Base-by-base conservation (phyloP, 2,113 vertebrate genomes). In the Gobio gobio region DNA sequence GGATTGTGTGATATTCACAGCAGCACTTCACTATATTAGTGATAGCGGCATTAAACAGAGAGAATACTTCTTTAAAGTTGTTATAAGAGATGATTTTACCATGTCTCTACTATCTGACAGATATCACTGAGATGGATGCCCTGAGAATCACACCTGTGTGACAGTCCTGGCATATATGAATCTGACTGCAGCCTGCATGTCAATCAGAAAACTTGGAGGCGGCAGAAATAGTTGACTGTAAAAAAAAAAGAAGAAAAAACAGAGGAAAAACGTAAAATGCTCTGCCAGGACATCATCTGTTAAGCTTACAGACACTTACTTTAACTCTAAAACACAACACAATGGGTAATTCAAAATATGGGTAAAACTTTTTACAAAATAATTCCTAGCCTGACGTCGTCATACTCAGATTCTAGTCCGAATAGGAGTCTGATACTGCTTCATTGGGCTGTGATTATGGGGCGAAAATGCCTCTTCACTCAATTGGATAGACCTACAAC, bases 71-170 rank as follows among this genome's bases (percentile, higher is more conserved):
- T 54, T 76, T 76, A 20, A 51, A 29, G 26, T 24, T 33, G 73
- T 76, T 54, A 16, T 76, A 54, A 54, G 45, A 33, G 74, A 76
- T 54, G 49, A 6, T 33, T 33, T 18, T 22, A n/a, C 12, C 43
- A 49, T 74, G 43, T 74, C 43, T 74, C 72, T 73, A 8, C 47
- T 49, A 51, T 29, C 72, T 51, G 72, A 75, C 72, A 26, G 72
- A 8, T 51, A 18, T 26, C 36, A 43, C 4, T 49, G 72, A 29
- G 18, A 76, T 76, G 20, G 14, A 16, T 76, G 26, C 8, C 45
- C 24, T 76, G 49, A 33, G 74, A 29, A 51, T 76, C 74, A 54
- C 74, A 76, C 74, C 45, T 76, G 45, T 74, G 5, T 76, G 49
- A 54, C 24, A 74, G 43, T 74, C n/a, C 22, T 73, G 72, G 0